Percentiles rank a stretch among this genome's conserved stretches.
Evolutionary conservation across 2,888 invertebrate genomes (phyloP).

Genomic region (Chirona hameri): DNA sequence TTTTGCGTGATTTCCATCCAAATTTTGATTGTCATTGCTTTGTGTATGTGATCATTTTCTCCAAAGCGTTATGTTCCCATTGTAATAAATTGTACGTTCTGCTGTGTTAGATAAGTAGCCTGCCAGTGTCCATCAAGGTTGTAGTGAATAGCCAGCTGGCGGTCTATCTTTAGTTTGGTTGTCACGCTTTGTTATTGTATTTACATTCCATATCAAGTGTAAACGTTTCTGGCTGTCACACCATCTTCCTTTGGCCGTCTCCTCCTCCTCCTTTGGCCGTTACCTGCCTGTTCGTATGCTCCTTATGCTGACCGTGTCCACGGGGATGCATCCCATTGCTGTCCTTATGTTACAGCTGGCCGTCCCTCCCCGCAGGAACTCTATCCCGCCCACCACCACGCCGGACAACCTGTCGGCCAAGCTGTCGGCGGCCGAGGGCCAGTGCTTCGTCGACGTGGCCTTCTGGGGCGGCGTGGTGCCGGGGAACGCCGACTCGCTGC

Average conservation of each 20-base stretch:
- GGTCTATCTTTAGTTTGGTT: too few relatives aligned
- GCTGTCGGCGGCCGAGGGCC: constrained; percentile 55
- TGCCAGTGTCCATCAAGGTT: too few relatives aligned
- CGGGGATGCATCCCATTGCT: not conserved
- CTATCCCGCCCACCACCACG: constrained; percentile 66
- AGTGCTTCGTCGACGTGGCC: constrained; percentile 64
- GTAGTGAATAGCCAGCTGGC: too few relatives aligned
- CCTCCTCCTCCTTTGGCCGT: too few relatives aligned
- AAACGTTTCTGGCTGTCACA: not conserved
- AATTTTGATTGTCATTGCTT: too few relatives aligned
- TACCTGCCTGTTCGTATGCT: not conserved
- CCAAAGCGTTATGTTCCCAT: too few relatives aligned
- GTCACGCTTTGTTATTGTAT: too few relatives aligned
- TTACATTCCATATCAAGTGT: not conserved
- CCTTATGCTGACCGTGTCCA: not conserved
- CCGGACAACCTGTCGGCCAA: constrained; percentile 60
- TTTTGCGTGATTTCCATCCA: too few relatives aligned
- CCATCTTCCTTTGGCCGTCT: too few relatives aligned
- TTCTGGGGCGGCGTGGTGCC: constrained; percentile 77
- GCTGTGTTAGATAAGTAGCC: too few relatives aligned
- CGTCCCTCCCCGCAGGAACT: constrained; percentile 55
- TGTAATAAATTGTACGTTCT: too few relatives aligned
- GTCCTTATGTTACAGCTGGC: constrained; percentile 11
- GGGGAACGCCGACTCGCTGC: constrained; percentile 56
- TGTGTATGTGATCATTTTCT: too few relatives aligned